Percentiles rank a stretch among this genome's conserved stretches.
Evolutionary conservation across 2,113 vertebrate species (phyloP).

Genomic region (Aegithalos caudatus): DNA sequence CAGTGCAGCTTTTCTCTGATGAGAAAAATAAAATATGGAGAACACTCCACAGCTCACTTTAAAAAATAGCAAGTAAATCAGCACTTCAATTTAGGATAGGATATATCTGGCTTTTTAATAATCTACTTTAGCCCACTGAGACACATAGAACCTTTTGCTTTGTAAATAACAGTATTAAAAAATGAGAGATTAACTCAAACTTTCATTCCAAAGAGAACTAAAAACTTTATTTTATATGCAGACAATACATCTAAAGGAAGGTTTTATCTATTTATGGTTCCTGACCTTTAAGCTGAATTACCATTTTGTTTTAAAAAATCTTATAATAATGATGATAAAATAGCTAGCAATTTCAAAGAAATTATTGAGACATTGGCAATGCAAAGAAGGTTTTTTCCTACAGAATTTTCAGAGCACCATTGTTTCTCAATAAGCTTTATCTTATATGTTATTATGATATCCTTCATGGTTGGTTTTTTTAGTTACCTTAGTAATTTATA

Average conservation of each 20-base stretch:
- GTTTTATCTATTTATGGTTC: background rate
- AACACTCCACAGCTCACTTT: background rate
- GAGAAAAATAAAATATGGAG: background rate
- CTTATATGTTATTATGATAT: background rate
- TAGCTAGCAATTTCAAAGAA: background rate
- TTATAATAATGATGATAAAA: background rate
- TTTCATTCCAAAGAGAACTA: background rate
- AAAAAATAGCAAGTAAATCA: background rate
- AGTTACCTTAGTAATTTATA: background rate
- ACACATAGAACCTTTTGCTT: background rate
- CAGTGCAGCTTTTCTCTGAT: background rate
- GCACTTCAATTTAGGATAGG: background rate
- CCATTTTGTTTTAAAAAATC: background rate
- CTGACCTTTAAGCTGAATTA: slow-evolving; percentile 16
- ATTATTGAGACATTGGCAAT: background rate
- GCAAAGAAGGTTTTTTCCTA: background rate
- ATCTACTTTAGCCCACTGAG: background rate
- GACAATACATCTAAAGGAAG: background rate
- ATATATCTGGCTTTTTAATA: background rate
- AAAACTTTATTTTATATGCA: background rate
- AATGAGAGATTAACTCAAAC: background rate
- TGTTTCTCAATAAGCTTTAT: background rate
- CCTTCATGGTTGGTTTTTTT: background rate
- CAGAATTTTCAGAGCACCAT: background rate
- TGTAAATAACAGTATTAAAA: background rate